Evolutionary conservation across 2,797 vertebrate species (phyloP), one percentile per base, ranked within the genome.

Genomic region (Gephyroberyx darwinii): DNA sequence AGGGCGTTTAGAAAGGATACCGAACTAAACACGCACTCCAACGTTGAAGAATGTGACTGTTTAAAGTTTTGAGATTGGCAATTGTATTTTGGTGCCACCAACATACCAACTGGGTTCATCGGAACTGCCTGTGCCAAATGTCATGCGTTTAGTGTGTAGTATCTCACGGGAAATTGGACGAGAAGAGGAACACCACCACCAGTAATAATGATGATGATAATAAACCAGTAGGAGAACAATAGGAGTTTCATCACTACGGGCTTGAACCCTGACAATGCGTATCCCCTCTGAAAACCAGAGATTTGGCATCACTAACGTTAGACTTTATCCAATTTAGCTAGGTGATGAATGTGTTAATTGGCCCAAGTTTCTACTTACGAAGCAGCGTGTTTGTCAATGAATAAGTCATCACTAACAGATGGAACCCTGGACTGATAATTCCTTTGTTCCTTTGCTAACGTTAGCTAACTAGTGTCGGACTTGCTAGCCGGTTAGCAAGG

Each of bases 401-500:
- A 63, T 74, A 43, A 81, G 50, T 80, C 19, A 65, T 71, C 30
- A 80, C 60, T 58, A 84, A 72, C 64, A 83, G 71, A 84, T 58
- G 74, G 84, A 62, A 82, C 58, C 56, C 70, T 65, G 69, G 67
- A 71, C 70, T 88, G 83, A 90, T 91, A 87, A 91, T 92, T 93
- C 92, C 92, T 93, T 93, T 93, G 92, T 93, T 93, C 92, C 56
- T 62, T 33, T 45, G 57, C 61, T 77, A 67, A 26, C 83, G 71
- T 78, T 75, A 19, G 89, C 87, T 87, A 86, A 91, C 84, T 90
- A 89, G 83, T 74, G 82, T 85, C 78, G 52, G 88, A 89, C 66
- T 82, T 82, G 86, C 86, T 86, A 90, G 54, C 85, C 58, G 30
- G 80, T 64, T 89, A 88, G 76, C 82, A 43, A 20, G 58, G 74